These are phyloP conservation scores for Poecilia latipinna DNA, from an alignment of 2,113 vertebrate genomes.

Conservation along the genomic window DNA sequence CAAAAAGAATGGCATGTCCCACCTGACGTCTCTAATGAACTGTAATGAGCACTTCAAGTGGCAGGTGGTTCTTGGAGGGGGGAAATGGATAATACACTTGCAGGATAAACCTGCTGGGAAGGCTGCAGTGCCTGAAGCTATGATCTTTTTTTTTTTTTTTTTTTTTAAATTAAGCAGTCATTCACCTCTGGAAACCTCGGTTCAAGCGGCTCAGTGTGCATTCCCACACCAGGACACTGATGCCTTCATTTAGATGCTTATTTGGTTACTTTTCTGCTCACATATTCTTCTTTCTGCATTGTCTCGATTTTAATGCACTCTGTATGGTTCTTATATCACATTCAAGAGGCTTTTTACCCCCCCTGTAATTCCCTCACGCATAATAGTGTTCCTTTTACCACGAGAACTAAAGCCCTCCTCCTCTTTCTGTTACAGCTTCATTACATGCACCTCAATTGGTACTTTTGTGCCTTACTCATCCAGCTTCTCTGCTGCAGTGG, in stretches of 20 bases:
- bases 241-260: slow-evolving; percentile 1
- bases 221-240: slow-evolving; percentile 3
- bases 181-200: slow-evolving; percentile 59
- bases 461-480: no score
- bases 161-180: slow-evolving; percentile 55
- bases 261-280: slow-evolving; percentile 2
- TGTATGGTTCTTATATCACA: neutral
- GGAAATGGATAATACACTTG: slow-evolving; percentile 33
- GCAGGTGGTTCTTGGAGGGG: slow-evolving; percentile 16
- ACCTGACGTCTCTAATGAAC: slow-evolving; percentile 36
- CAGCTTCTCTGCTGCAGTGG: no score
- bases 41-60: slow-evolving; percentile 24
- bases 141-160: slow-evolving; percentile 21
- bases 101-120: slow-evolving; percentile 33
- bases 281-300: neutral
- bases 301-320: slow-evolving; percentile 4
- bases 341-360: neutral
- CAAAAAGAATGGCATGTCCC: neutral
- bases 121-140: slow-evolving; percentile 26
- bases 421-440: no score
- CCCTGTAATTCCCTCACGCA: no score
- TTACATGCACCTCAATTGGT: no score
- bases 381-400: neutral
- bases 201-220: slow-evolving; percentile 18
- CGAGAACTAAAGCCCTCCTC: neutral